These are phyloP conservation scores for Crypturellus undulatus DNA, from an alignment of 2,113 vertebrate species.

Conservation along the genomic window DNA sequence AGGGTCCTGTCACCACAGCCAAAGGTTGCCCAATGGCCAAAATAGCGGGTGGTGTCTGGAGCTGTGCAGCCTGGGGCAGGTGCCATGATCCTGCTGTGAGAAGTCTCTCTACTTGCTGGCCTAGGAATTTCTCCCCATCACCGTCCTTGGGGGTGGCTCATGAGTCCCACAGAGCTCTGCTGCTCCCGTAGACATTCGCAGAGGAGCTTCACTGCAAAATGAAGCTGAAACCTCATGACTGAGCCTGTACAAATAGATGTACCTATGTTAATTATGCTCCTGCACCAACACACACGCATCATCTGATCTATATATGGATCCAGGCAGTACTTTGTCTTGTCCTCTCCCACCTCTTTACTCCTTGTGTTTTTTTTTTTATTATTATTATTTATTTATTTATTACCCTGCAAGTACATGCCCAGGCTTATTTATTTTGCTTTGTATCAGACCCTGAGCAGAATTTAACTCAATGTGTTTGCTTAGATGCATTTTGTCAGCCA, in stretches of 20 bases:
- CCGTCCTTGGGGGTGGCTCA: not conserved
- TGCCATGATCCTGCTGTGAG: not conserved
- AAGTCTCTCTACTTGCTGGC: not conserved
- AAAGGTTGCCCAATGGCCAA: not conserved
- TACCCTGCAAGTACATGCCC: not conserved
- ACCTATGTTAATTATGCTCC: not conserved
- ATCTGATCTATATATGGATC: not conserved
- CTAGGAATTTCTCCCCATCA: not conserved
- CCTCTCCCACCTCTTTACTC: not conserved
- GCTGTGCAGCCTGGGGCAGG: no score
- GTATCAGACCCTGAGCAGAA: not conserved
- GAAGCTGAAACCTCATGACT: not conserved
- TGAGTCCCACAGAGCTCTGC: constrained; percentile 17
- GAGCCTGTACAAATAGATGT: not conserved
- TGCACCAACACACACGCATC: not conserved
- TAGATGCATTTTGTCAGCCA: not conserved
- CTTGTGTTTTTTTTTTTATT: not conserved
- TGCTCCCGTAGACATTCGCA: not conserved
- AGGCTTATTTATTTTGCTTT: not conserved
- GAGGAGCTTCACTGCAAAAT: not conserved
- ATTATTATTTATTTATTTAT: not conserved
- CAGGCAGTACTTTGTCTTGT: not conserved
- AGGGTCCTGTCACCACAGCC: not conserved
- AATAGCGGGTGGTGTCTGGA: not conserved
- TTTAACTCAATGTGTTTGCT: constrained; percentile 20